Conservation (phyloP, 2,888 invertebrate species). For the Acanthopleura granulata region DNA sequence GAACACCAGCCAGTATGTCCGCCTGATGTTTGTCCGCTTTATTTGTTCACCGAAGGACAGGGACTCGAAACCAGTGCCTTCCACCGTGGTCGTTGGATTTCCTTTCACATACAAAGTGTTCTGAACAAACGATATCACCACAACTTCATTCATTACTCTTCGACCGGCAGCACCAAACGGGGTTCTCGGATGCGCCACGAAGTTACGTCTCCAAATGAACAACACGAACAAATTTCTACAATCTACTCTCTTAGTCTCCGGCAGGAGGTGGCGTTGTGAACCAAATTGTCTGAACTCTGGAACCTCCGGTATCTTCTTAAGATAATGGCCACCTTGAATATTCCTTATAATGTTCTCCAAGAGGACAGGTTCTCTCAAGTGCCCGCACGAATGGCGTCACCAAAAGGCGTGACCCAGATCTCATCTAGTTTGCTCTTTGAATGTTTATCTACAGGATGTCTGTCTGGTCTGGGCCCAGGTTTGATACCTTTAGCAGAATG, state of each 20-base stretch:
- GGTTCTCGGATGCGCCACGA: conserved; percentile 67
- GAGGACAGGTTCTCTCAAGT: conserved; percentile 37
- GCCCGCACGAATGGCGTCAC: conserved; percentile 47
- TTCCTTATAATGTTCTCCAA: conserved; percentile 56
- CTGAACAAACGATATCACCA: conserved; percentile 50
- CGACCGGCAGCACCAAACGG: conserved; percentile 58
- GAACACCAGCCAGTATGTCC: conserved; percentile 68
- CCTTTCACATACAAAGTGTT: no score
- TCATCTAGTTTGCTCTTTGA: conserved; percentile 59
- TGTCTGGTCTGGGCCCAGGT: conserved; percentile 39
- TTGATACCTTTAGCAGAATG: conserved; percentile 46
- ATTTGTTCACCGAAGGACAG: conserved; percentile 59
- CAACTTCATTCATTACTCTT: conserved; percentile 65
- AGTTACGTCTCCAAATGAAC: conserved; percentile 65
- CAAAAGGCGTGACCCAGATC: conserved; percentile 61
- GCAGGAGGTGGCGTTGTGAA: conserved; percentile 40
- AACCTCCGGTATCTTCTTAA: conserved; percentile 47
- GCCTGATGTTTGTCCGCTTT: conserved; percentile 46
- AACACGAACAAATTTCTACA: conserved; percentile 55
- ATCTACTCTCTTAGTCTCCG: conserved; percentile 34
- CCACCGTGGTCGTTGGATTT: conserved; percentile 42
- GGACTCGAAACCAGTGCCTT: conserved; percentile 58
- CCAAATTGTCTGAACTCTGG: conserved; percentile 64
- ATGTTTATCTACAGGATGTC: conserved; percentile 64
- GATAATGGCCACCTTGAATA: conserved; percentile 54